Conservation (phyloP, 2,888 invertebrate species). For the Lymantria dispar region DNA sequence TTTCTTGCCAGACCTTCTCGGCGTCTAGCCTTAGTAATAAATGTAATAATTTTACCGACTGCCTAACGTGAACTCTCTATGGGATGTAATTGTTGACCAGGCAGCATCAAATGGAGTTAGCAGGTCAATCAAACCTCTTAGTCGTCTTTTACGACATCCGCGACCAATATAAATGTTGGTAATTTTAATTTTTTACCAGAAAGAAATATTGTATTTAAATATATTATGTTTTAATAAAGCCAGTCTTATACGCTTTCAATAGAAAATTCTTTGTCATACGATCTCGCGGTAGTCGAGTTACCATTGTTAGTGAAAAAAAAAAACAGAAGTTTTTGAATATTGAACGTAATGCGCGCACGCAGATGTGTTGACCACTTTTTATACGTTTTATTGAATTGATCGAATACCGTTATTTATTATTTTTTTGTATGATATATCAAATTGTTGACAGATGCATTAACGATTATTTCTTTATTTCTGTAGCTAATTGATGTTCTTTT, state of each 20-base stretch:
- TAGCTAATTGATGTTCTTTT: too few relatives aligned
- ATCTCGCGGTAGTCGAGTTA: conserved; percentile 61
- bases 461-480: too few relatives aligned
- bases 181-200: too few relatives aligned
- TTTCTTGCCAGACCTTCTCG: too few relatives aligned
- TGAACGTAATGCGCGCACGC: conserved; percentile 57
- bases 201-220: not conserved
- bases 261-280: conserved; percentile 47
- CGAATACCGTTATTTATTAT: conserved; percentile 57
- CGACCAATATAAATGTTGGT: too few relatives aligned
- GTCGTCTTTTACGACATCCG: too few relatives aligned
- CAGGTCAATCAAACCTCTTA: too few relatives aligned
- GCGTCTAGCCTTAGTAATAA: too few relatives aligned
- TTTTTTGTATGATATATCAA: conserved; percentile 51
- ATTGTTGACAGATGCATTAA: conserved; percentile 52
- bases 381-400: conserved; percentile 60
- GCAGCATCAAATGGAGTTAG: too few relatives aligned
- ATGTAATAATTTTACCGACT: too few relatives aligned
- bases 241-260: conserved; percentile 9
- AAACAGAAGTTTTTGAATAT: conserved; percentile 63
- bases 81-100: too few relatives aligned
- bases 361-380: conserved; percentile 74
- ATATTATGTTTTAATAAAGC: not conserved
- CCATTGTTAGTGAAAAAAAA: conserved; percentile 53
- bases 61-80: too few relatives aligned